A percentile compares a stretch with the other conserved stretches of the same genome.
phyloP scores from a whole-genome alignment of 2,888 invertebrate genomes.

The Cylloceria caligata region DNA sequence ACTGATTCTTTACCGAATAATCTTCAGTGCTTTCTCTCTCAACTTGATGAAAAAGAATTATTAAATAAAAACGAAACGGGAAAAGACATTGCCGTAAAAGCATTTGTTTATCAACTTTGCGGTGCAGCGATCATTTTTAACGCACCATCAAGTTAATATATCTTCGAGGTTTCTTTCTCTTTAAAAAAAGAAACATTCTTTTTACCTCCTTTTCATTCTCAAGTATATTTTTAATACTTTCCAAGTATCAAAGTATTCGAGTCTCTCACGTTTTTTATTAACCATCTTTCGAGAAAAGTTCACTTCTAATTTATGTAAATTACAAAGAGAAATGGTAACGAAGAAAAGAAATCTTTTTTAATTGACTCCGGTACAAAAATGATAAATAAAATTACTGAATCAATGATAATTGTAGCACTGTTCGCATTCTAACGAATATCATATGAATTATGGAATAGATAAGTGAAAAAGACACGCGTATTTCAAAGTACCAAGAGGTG shows the following conservation, averaged over 20 bases:
- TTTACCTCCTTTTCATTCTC: neutral
- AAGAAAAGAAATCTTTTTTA: neutral
- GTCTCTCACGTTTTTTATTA: constrained; percentile 1
- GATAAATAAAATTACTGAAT: neutral
- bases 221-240: neutral
- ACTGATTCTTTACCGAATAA: neutral
- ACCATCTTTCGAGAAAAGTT: neutral
- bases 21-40: neutral
- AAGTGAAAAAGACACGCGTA: neutral
- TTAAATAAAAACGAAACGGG: neutral
- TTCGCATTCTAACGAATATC: neutral
- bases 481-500: constrained; percentile 22
- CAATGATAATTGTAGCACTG: too few species aligned
- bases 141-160: neutral
- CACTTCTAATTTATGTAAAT: neutral
- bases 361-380: neutral
- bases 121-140: neutral
- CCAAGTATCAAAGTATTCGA: too few species aligned
- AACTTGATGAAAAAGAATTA: neutral
- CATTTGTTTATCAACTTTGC: neutral
- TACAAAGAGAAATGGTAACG: neutral
- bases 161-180: too few species aligned
- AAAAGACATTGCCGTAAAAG: neutral
- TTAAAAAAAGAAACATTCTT: too few species aligned
- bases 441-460: neutral